Evolutionary conservation across 2,888 invertebrate species (phyloP).

Genomic region (Spilarctia lutea): DNA sequence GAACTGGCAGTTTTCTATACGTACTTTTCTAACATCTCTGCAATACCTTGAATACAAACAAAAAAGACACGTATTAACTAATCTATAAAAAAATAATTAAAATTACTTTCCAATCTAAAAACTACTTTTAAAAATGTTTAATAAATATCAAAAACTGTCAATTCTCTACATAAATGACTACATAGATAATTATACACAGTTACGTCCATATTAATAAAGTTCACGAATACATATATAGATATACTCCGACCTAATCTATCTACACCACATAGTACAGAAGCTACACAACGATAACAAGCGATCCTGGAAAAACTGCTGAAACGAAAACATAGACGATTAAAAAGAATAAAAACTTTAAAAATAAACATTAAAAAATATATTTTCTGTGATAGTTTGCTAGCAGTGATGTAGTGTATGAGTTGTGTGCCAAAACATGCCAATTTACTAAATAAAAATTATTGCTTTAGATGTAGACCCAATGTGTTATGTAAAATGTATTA

Average conservation of each 20-base stretch:
- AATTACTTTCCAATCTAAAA: not conserved
- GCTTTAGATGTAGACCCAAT: slow-evolving; percentile 76
- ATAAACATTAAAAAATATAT: slow-evolving; percentile 51
- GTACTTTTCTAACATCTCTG: not conserved
- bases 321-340: slow-evolving; percentile 48
- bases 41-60: not conserved
- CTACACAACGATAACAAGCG: slow-evolving; percentile 57
- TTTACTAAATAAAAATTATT: slow-evolving; percentile 45
- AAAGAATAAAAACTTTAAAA: slow-evolving; percentile 49
- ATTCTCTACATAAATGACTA: slow-evolving; percentile 27
- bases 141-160: slow-evolving; percentile 17
- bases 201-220: slow-evolving; percentile 21
- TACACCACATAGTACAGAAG: slow-evolving; percentile 60
- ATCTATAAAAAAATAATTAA: not conserved
- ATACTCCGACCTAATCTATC: slow-evolving; percentile 58
- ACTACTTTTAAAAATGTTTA: not conserved
- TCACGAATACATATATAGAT: slow-evolving; percentile 29
- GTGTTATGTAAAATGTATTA: slow-evolving; percentile 70
- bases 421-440: slow-evolving; percentile 69
- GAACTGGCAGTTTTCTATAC: slow-evolving; percentile 21
- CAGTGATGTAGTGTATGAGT: slow-evolving; percentile 55
- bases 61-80: not conserved
- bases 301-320: slow-evolving; percentile 42
- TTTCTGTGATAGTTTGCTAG: slow-evolving; percentile 55
- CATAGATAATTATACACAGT: slow-evolving; percentile 16